These are phyloP conservation scores for Trichopria drosophilae DNA, from an alignment of 2,888 invertebrate species.

Conservation along the genomic window DNA sequence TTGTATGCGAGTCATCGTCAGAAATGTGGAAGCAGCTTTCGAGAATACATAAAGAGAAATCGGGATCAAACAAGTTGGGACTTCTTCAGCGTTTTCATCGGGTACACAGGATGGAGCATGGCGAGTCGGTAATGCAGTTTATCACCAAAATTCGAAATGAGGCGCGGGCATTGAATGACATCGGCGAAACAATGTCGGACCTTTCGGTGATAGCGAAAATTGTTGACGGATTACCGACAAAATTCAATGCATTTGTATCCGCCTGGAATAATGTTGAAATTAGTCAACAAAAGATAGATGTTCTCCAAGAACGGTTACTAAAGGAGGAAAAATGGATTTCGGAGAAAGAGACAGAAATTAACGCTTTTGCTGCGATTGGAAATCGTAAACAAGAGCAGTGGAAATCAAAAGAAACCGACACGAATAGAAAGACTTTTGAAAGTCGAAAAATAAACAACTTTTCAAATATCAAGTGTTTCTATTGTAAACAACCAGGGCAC, in stretches of 20 bases:
- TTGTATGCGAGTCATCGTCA: slow-evolving; percentile 26
- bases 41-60: slow-evolving; percentile 35
- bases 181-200: slow-evolving; percentile 33
- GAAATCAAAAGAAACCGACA: too few species aligned
- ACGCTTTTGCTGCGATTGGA: slow-evolving; percentile 21
- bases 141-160: slow-evolving; percentile 42
- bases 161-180: slow-evolving; percentile 34
- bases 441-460: too few species aligned
- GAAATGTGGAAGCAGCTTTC: slow-evolving; percentile 33
- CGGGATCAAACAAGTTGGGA: slow-evolving; percentile 29
- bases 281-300: too few species aligned
- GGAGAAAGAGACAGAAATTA: slow-evolving; percentile 14
- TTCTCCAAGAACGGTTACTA: slow-evolving; percentile 33
- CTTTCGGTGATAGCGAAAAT: slow-evolving; percentile 35
- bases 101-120: slow-evolving; percentile 28
- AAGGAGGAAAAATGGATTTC: slow-evolving; percentile 30
- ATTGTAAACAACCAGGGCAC: slow-evolving; percentile 2
- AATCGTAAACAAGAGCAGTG: not conserved
- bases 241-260: too few species aligned
- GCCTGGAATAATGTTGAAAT: too few species aligned
- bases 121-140: slow-evolving; percentile 41
- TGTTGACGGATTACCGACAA: too few species aligned
- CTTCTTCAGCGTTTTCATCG: slow-evolving; percentile 34
- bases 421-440: too few species aligned
- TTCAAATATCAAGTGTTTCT: too few species aligned